A percentile compares a stretch with the other conserved stretches of the same genome.
Evolutionary conservation across 1,140 invertebrate species (phyloP).

Genomic region (Lepidurus apus): DNA sequence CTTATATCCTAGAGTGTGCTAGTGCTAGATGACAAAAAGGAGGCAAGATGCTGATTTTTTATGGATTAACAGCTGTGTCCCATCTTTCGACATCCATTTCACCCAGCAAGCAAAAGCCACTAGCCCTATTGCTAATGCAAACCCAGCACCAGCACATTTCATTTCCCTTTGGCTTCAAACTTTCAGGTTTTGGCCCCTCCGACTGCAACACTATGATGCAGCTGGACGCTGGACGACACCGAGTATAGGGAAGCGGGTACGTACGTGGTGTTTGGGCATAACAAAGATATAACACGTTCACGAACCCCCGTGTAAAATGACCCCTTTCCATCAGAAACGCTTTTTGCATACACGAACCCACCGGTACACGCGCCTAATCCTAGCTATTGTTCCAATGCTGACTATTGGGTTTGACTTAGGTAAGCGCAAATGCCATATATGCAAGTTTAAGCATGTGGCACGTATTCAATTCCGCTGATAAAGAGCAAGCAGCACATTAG

Average conservation of each 20-base stretch:
- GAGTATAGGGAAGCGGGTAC: background rate
- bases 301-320: background rate
- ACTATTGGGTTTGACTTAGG: background rate
- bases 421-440: background rate
- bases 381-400: background rate
- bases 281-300: background rate
- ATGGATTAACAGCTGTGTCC: slow-evolving; percentile 7
- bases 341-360: background rate
- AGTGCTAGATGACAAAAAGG: background rate
- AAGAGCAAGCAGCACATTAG: background rate
- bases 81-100: background rate
- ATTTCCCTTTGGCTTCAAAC: background rate
- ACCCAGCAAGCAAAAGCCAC: background rate
- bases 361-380: background rate
- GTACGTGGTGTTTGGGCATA: background rate
- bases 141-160: background rate
- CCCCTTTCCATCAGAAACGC: background rate
- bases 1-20: background rate
- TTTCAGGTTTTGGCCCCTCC: background rate
- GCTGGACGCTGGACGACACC: background rate
- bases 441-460: slow-evolving; percentile 9
- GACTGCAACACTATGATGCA: background rate
- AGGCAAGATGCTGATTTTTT: background rate
- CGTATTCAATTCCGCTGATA: slow-evolving; percentile 9
- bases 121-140: background rate